Conservation (phyloP, 2,888 invertebrate species). For the Teleiodes luculella region DNA sequence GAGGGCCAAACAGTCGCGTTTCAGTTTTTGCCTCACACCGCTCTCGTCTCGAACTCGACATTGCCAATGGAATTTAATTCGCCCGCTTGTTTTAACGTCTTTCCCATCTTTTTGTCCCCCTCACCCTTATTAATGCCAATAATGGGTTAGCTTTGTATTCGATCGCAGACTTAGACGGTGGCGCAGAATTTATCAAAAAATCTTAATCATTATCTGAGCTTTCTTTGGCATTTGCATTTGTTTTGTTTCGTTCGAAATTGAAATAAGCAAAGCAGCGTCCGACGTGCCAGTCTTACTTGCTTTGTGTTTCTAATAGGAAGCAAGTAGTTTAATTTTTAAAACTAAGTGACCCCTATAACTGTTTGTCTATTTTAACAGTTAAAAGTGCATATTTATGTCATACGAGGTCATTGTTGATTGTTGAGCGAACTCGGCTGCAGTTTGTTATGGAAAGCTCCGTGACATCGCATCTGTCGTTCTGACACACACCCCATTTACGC, state of each 20-base stretch:
- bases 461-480: conserved; percentile 39
- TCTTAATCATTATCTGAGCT: conserved; percentile 1
- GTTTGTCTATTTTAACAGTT: background rate
- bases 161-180: conserved; percentile 24
- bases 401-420: conserved; percentile 22
- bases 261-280: background rate
- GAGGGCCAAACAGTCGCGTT: conserved; percentile 56
- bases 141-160: conserved; percentile 46
- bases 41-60: conserved; percentile 47
- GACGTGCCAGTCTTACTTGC: background rate
- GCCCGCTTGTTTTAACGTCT: conserved; percentile 56
- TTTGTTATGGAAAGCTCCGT: conserved; percentile 17
- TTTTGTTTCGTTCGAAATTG: background rate
- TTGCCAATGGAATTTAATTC: conserved; percentile 65
- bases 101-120: conserved; percentile 45
- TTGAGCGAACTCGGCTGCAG: conserved; percentile 9
- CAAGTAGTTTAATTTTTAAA: too few species aligned
- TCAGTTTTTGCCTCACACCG: conserved; percentile 58
- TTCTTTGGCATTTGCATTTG: background rate
- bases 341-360: background rate
- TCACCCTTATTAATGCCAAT: conserved; percentile 49
- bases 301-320: background rate
- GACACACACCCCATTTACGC: conserved; percentile 39
- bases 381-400: conserved; percentile 18
- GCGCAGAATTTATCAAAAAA: conserved; percentile 19